These are phyloP conservation scores for Aplysina aerophoba DNA, from an alignment of 37 sponge, comb jelly and placozoan species.

Conservation along the genomic window DNA sequence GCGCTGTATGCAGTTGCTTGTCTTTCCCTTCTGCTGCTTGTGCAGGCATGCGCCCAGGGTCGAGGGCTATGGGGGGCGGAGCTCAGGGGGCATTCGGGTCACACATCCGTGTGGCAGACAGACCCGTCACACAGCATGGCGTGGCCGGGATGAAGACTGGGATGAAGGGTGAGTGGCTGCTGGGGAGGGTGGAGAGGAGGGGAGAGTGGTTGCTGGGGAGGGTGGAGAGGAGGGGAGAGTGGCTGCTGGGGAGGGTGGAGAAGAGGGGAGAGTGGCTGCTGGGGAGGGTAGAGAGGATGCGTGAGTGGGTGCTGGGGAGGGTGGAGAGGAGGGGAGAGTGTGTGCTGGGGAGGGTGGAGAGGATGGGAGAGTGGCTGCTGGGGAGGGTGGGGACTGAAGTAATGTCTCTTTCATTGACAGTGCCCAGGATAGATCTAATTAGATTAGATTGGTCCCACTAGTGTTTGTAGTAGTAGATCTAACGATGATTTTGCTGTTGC, in stretches of 20 bases:
- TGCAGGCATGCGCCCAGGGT: conserved; percentile 28
- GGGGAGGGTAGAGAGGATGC: too few relatives aligned
- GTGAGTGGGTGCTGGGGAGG: not conserved
- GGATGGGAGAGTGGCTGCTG: not conserved
- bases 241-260: too few relatives aligned
- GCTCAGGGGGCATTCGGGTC: conserved; percentile 38
- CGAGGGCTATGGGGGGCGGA: conserved; percentile 7
- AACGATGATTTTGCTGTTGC: not conserved
- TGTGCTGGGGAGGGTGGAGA: not conserved
- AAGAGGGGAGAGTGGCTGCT: too few relatives aligned
- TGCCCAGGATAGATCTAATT: not conserved
- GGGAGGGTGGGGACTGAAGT: not conserved
- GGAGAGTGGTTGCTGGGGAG: too few relatives aligned
- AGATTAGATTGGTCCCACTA: not conserved
- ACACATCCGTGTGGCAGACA: conserved; percentile 76
- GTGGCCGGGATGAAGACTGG: conserved; percentile 92
- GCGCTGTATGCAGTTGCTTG: too few relatives aligned
- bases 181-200: not conserved
- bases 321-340: not conserved
- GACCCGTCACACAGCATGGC: conserved; percentile 92
- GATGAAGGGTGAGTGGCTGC: conserved; percentile 8
- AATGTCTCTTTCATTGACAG: not conserved
- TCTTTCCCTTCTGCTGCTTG: not conserved
- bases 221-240: not conserved
- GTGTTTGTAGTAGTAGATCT: too few relatives aligned